Conservation (phyloP, 2,888 invertebrate species). For the Drosophila ezoana region DNA sequence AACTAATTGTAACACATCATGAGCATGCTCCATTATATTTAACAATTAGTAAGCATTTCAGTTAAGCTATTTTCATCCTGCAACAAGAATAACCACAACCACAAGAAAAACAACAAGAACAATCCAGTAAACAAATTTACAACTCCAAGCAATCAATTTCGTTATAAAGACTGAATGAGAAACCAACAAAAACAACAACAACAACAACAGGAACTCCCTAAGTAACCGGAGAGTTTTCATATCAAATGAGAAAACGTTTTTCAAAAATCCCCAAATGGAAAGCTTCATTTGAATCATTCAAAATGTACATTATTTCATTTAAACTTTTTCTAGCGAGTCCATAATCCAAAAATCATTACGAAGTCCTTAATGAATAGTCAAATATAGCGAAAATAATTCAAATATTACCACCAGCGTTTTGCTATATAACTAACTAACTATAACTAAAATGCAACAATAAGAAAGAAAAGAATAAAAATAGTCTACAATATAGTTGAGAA, state of each 20-base stretch:
- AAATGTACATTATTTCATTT: constrained; percentile 26
- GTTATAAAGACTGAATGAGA: constrained; percentile 70
- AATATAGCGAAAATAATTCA: constrained; percentile 65
- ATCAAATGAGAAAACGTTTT: constrained; percentile 54
- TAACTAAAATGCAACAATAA: constrained; percentile 66
- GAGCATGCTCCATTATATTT: constrained; percentile 75
- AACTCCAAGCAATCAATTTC: constrained; percentile 76
- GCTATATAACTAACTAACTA: constrained; percentile 66
- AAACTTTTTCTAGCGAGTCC: constrained; percentile 61
- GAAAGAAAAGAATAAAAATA: constrained; percentile 33
- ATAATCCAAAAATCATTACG: constrained; percentile 39
- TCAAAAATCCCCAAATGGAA: constrained; percentile 59
- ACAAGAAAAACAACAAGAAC: constrained; percentile 54
- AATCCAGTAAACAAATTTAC: constrained; percentile 78
- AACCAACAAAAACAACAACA: constrained; percentile 34
- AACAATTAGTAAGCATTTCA: constrained; percentile 44
- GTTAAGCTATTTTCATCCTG: constrained; percentile 51
- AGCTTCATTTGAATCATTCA: constrained; percentile 37
- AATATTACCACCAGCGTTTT: constrained; percentile 77
- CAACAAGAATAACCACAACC: constrained; percentile 27
- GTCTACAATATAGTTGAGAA: constrained; percentile 48
- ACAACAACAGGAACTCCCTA: constrained; percentile 35
- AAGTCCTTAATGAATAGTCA: constrained; percentile 64
- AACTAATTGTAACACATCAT: constrained; percentile 74
- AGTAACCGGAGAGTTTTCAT: constrained; percentile 49